These are phyloP conservation scores for Druceiella hillmani DNA, from an alignment of 2,888 invertebrate species.

Conservation along the genomic window DNA sequence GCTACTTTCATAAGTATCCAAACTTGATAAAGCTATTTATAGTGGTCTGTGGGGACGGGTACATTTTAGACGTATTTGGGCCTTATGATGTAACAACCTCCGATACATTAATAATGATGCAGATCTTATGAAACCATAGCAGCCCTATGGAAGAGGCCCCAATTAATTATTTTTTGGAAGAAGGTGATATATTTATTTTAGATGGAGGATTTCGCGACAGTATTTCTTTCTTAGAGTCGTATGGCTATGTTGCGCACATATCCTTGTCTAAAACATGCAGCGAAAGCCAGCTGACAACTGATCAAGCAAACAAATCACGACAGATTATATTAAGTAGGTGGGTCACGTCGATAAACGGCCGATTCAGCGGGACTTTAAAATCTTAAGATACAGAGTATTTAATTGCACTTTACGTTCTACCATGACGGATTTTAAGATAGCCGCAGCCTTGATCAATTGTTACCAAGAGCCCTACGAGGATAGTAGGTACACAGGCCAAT, in stretches of 20 bases:
- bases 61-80: too few relatives aligned
- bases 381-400: slow-evolving; percentile 10
- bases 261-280: slow-evolving; percentile 6
- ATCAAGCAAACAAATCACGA: slow-evolving; percentile 12
- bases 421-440: slow-evolving; percentile 4
- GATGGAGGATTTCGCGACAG: slow-evolving; percentile 11
- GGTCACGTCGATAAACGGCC: slow-evolving; percentile 13
- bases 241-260: slow-evolving; percentile 10
- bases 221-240: slow-evolving; percentile 8
- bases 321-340: slow-evolving; percentile 11
- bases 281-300: slow-evolving; percentile 8
- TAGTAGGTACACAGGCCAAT: slow-evolving; percentile 6
- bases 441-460: slow-evolving; percentile 7
- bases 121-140: too few relatives aligned
- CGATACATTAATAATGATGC: too few relatives aligned
- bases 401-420: slow-evolving; percentile 8
- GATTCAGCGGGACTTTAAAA: slow-evolving; percentile 12
- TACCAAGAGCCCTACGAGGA: slow-evolving; percentile 9
- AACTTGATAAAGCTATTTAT: too few relatives aligned
- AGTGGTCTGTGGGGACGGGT: too few relatives aligned
- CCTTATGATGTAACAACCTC: too few relatives aligned
- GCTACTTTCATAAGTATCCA: too few relatives aligned
- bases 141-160: too few relatives aligned
- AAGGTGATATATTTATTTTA: slow-evolving; percentile 10
- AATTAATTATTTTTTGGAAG: too few relatives aligned